Evolutionary conservation across 2,888 invertebrate species (phyloP).

Genomic region (Drosophila infuscata): DNA sequence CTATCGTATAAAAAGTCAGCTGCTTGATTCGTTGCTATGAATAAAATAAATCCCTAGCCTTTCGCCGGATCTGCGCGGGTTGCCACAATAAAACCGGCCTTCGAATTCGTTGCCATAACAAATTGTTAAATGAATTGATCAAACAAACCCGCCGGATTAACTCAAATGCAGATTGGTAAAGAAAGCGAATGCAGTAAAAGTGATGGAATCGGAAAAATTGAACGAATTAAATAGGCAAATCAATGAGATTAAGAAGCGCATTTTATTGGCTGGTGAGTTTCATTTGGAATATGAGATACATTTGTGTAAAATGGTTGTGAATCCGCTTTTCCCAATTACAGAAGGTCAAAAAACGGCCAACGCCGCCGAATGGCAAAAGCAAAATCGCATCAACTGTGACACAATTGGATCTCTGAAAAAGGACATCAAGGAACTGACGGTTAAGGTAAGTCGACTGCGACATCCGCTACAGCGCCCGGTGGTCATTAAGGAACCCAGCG

Average conservation of each 20-base stretch:
- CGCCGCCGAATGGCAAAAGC: slow-evolving; percentile 92
- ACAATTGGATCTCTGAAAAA: slow-evolving; percentile 90
- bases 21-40: slow-evolving; percentile 26
- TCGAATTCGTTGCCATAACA: slow-evolving; percentile 57
- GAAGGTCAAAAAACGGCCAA: slow-evolving; percentile 95
- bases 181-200: slow-evolving; percentile 1
- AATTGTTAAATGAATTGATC: slow-evolving; percentile 44
- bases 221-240: slow-evolving; percentile 89
- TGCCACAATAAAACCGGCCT: slow-evolving; percentile 28
- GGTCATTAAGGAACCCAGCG: slow-evolving; percentile 75
- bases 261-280: slow-evolving; percentile 90
- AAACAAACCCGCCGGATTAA: slow-evolving; percentile 45
- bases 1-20: slow-evolving; percentile 17
- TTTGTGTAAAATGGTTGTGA: background rate
- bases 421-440: slow-evolving; percentile 88
- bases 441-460: slow-evolving; percentile 85
- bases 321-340: slow-evolving; percentile 79
- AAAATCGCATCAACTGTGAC: slow-evolving; percentile 90
- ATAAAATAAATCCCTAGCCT: slow-evolving; percentile 1
- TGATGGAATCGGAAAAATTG: slow-evolving; percentile 82
- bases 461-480: slow-evolving; percentile 83
- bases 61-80: background rate
- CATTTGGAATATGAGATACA: background rate
- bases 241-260: slow-evolving; percentile 94
- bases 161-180: slow-evolving; percentile 5